phyloP scores from a whole-genome alignment of 2,113 vertebrate species.

The Amazona guildingii region DNA sequence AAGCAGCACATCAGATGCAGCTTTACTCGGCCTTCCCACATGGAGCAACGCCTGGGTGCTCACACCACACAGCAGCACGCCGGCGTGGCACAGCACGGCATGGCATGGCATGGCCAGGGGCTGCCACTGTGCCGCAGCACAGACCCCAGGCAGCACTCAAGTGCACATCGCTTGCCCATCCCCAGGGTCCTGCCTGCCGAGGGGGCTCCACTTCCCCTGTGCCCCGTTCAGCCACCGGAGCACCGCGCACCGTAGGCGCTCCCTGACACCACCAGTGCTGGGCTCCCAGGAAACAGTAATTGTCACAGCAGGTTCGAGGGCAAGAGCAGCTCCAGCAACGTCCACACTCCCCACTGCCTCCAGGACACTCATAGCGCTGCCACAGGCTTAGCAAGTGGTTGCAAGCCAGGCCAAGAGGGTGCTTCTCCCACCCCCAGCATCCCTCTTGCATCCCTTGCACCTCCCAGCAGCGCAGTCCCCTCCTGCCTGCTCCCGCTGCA shows the following conservation, averaged over 20 bases:
- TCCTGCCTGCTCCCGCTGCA: background rate
- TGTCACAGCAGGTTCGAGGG: background rate
- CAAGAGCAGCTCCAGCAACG: background rate
- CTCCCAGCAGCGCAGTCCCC: rapidly evolving
- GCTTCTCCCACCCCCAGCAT: background rate
- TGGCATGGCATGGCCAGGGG: background rate
- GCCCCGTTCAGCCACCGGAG: background rate
- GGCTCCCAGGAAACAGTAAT: no score
- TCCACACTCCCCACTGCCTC: rapidly evolving
- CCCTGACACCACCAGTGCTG: background rate
- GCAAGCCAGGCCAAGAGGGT: background rate
- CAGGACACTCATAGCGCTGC: rapidly evolving
- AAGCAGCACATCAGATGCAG: rapidly evolving
- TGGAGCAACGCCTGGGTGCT: background rate
- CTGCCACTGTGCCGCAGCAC: rapidly evolving
- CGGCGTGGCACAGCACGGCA: rapidly evolving
- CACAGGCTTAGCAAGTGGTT: background rate
- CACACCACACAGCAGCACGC: background rate
- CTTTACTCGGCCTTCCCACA: background rate
- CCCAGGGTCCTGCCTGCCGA: background rate
- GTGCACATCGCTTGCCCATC: background rate
- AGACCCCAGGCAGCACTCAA: background rate
- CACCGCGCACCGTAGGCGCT: rapidly evolving
- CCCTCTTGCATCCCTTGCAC: background rate
- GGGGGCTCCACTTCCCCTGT: background rate